Base-by-base conservation (phyloP, 2,113 vertebrate species). In the Pedionomus torquatus region DNA sequence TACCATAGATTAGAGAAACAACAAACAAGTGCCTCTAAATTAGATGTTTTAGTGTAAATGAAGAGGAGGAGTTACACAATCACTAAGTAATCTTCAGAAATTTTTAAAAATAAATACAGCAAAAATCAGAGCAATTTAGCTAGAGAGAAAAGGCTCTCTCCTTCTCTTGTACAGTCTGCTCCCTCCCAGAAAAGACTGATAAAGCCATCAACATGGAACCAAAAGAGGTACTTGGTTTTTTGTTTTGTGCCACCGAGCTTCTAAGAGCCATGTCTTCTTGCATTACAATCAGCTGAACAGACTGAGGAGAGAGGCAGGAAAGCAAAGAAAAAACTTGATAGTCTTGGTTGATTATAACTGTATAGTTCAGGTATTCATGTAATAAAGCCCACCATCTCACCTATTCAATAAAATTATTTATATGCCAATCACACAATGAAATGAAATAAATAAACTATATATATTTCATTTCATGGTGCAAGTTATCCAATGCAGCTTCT, bases 71-170 rank as follows among this genome's bases (percentile, higher is more conserved):
- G 33, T 89, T 66, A 65, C 48, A 61, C 15, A 78, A 81, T 74
- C 72, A 76, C 39, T 83, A 94, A 89, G 72, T 89, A 93, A 52
- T 33, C 39, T 51, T 43, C 49, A 87, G 92, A 70, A 94, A 91
- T 43, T 68, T 44, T 72, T 2, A 70, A 87, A 68, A 61, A 64
- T 65, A 54, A 18, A 46, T 17, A 24, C 23, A 51, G 25, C 46
- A 24, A 15, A 72, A 41, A 25, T 39, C 23, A 31, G 21, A 80
- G 39, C n/a, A 74, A 72, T 43, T 49, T 48, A 48, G 17, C 41
- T 61, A 44, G 9, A 37, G 18, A 74, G 17, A 78, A 76, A 46
- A 51, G 30, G 49, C 23, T 1, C 30, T 26, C 24, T 63, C 39
- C 57, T 55, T 28, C 58, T 35, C 11, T 61, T 17, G 4, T 2